Percentiles rank a stretch among this genome's conserved stretches.
Conservation (phyloP, 2,113 vertebrate genomes). For the Pavo muticus region DNA sequence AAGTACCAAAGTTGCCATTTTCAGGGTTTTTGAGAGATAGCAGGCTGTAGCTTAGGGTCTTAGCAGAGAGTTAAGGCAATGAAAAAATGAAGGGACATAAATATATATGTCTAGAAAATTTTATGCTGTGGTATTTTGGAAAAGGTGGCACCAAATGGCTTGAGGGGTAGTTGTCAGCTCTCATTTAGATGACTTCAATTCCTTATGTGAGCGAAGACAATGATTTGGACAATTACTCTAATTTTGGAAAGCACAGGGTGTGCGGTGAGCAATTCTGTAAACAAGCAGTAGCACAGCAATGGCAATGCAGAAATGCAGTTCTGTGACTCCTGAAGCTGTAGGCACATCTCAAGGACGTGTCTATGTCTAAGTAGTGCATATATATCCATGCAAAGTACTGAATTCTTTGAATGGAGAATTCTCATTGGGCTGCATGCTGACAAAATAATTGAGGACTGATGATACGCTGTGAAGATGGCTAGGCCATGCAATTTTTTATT, state of each 20-base stretch:
- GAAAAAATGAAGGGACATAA: background rate
- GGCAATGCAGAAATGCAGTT: background rate
- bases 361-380: background rate
- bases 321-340: background rate
- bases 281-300: background rate
- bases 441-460: background rate
- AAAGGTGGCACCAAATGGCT: background rate
- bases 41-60: background rate
- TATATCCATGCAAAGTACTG: background rate
- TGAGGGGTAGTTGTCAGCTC: background rate
- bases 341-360: background rate
- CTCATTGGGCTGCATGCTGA: background rate
- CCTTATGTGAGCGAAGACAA: background rate
- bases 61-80: background rate
- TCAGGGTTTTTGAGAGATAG: background rate
- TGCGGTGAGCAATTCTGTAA: background rate
- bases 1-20: background rate
- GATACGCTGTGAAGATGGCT: background rate
- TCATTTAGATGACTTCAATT: background rate
- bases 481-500: background rate
- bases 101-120: background rate
- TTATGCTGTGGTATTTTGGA: background rate
- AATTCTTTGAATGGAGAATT: background rate
- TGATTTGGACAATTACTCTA: background rate
- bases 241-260: background rate